Base-by-base conservation (phyloP, 2,888 invertebrate species). In the Deroplatys truncata region DNA sequence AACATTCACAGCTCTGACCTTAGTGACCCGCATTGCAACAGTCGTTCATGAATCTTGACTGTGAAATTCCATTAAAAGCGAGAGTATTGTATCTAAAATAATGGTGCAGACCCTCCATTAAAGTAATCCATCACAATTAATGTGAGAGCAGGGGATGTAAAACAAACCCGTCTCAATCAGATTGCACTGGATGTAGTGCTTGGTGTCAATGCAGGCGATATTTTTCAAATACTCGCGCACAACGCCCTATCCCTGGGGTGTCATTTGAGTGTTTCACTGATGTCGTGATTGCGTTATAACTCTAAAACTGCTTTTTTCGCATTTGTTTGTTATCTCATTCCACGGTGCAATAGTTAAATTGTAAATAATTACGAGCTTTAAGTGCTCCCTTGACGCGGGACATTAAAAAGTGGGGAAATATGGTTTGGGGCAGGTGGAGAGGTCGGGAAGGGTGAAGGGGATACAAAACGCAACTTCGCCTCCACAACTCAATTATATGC, bases 201-300 rank as follows among this genome's bases (percentile, higher is more conserved):
- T 72, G 28, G 43, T 25, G 28, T 16, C 56, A 25, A n/a, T 25
- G 31, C 8, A 15, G 72, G 9, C 31, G 29, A 82, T 86, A 86
- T 28, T 86, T 28, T 82, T 82, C 31, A 13, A 72, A 72, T 5
- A 49, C 49, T 49, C 49, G 5, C 8, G 49, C 49, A 28, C 85
- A 85, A 56, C 20, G 49, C 56, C 28, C 43, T 72, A 29, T 86
- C 86, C 86, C 86, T 25, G 29, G 86, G 86, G 86, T 56, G 82
- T 86, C 86, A 86, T 86, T 86, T 82, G 56, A 56, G 56, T 28
- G 29, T 43, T 25, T 28, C 29, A 15, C 29, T 86, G 86, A 86
- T 82, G 86, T 86, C 86, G 82, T 86, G 86, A 86, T 86, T 86
- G 86, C 49, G 31, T 86, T 72, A 86, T 86, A 86, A 72, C 82